Evolutionary conservation across 2,888 invertebrate genomes (phyloP).

Genomic region (Nephrotoma flavescens): DNA sequence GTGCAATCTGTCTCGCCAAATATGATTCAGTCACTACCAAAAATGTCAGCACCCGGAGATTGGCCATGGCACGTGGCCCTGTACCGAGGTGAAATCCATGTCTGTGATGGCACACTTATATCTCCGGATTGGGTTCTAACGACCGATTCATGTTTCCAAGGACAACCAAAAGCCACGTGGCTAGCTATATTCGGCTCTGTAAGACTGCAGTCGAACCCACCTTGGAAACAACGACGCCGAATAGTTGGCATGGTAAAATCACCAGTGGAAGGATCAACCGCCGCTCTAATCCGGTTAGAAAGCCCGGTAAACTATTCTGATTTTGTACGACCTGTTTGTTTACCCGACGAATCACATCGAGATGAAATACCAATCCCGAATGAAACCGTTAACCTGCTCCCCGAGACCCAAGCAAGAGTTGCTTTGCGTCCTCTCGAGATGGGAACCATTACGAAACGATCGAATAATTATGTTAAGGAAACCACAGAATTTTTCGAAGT

Average conservation of each 20-base stretch:
- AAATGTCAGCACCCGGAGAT: conserved; percentile 65
- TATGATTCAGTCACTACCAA: conserved; percentile 43
- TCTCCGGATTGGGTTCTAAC: conserved; percentile 74
- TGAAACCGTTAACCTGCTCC: not conserved
- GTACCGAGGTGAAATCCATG: conserved; percentile 68
- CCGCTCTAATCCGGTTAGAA: conserved; percentile 67
- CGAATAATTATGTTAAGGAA: conserved; percentile 19
- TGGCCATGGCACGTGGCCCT: conserved; percentile 90
- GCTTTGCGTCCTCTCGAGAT: conserved; percentile 8
- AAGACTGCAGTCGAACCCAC: conserved; percentile 61
- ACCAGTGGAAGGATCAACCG: conserved; percentile 76
- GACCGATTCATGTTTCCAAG: conserved; percentile 76
- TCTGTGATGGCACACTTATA: conserved; percentile 70
- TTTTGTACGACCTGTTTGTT: conserved; percentile 69
- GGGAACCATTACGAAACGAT: not conserved
- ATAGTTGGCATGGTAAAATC: conserved; percentile 79
- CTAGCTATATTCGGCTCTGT: conserved; percentile 62
- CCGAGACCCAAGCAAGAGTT: not conserved
- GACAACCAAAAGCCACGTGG: conserved; percentile 81
- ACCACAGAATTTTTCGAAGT: conserved; percentile 28
- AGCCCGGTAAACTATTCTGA: conserved; percentile 60
- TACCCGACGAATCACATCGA: conserved; percentile 40
- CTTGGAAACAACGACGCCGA: conserved; percentile 75
- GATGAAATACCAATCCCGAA: not conserved
- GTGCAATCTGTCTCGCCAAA: conserved; percentile 37